Evolutionary conservation across 2,888 invertebrate species (phyloP), one percentile per base, ranked within the genome.

Genomic region (Tortricodes alternella): DNA sequence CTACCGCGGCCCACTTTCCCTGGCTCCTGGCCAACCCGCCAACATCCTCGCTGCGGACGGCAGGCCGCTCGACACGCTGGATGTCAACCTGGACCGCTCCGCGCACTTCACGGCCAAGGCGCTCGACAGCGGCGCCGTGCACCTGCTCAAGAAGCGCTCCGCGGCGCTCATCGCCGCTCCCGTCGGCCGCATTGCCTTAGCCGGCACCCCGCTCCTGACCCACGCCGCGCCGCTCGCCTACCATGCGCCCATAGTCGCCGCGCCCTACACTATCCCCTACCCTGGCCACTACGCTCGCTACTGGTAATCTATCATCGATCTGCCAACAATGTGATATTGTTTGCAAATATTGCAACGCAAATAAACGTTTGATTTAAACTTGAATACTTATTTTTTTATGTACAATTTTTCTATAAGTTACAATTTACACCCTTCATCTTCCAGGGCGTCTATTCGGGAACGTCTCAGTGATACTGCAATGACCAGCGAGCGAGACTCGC

Each of bases 1-100:
- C 77, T 86, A 85, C 73, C 77, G 83, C 59, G 85, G 80, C 11
- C 86, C 87, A 7, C 74, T 87, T 62, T 89, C 89, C 11, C 77
- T 89, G 56, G 86, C 87, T 0, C 89, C 87, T 7, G 85, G 88
- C 27, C 85, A 87, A 67, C 89, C 89, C 59, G 89, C 89, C 65
- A 82, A 81, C 71, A 74, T 89, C 56, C 67, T 88, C 52, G 86
- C 71, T 3, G 77, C 86, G 11, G 87, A 85, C 63, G 89, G 89
- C 71, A 80, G 86, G 69, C 89, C 89, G 4, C 73, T 89, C 19
- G 89, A 89, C 65, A 89, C 89, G 43, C 67, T 87, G 66, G 88
- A 87, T 32, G 89, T 89, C 16, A 88, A 88, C 76, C 60, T 86
- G 73, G 88, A 88, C 77, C 86, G 86, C 61, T 76, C 85, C 15